Conservation (phyloP, 2,113 vertebrate genomes). For the Amphiprion ocellaris region DNA sequence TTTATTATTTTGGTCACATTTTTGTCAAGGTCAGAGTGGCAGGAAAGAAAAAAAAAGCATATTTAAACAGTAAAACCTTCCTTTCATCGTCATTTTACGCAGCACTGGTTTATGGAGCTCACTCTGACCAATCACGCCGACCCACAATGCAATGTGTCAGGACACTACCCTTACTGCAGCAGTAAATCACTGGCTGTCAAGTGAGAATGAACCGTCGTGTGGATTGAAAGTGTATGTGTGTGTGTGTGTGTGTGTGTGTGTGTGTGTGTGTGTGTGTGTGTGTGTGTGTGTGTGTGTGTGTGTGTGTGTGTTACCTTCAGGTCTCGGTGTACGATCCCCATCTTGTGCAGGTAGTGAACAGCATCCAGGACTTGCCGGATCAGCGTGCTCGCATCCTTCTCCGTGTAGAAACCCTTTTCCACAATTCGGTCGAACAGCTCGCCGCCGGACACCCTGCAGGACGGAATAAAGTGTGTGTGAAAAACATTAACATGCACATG, state of each 20-base stretch:
- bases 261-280: not conserved
- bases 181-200: constrained; percentile 44
- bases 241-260: constrained; percentile 1
- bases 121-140: constrained; percentile 38
- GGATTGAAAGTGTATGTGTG: not conserved
- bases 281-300: not conserved
- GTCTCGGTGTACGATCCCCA: constrained; percentile 78
- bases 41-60: too few relatives aligned
- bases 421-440: constrained; percentile 78
- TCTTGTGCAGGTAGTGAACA: constrained; percentile 76
- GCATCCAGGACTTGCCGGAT: constrained; percentile 78
- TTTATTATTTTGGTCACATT: too few relatives aligned
- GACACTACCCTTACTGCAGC: constrained; percentile 26
- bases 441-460: constrained; percentile 72
- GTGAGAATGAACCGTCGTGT: constrained; percentile 1
- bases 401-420: constrained; percentile 79
- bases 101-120: not conserved
- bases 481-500: not conserved
- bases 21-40: too few relatives aligned
- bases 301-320: constrained; percentile 57
- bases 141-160: constrained; percentile 47
- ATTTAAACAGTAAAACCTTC: too few relatives aligned
- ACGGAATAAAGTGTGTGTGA: not conserved
- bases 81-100: constrained; percentile 13
- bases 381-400: constrained; percentile 77